A percentile compares a stretch with the other conserved stretches of the same genome.
phyloP scores from a whole-genome alignment of 2,888 invertebrate genomes.

The Caenorhabditis wallacei region DNA sequence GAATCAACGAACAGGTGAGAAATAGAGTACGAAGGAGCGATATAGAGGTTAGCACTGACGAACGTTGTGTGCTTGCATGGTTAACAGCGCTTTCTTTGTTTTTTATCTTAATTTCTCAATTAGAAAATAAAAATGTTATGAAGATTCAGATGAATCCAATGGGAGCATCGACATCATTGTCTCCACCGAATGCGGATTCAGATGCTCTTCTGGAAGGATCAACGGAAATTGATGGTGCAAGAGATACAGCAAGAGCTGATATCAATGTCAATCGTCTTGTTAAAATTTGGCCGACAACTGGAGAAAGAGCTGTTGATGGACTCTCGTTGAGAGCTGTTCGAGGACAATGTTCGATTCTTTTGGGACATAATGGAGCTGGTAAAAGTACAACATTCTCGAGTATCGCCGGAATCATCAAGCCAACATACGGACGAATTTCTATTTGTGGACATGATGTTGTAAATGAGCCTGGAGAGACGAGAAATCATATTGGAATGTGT shows the following conservation, averaged over 20 bases:
- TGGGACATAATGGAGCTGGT: conserved; percentile 83
- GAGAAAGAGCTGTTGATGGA: conserved; percentile 79
- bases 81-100: conserved; percentile 25
- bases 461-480: conserved; percentile 68
- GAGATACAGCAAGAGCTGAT: conserved; percentile 70
- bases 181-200: conserved; percentile 44
- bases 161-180: conserved; percentile 36
- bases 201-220: conserved; percentile 58
- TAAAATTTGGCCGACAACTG: conserved; percentile 77
- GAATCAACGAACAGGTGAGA: conserved; percentile 64
- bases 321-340: conserved; percentile 76
- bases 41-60: conserved; percentile 49
- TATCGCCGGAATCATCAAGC: conserved; percentile 75
- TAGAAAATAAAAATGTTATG: neutral
- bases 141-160: conserved; percentile 63
- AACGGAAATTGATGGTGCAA: conserved; percentile 73
- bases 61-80: conserved; percentile 42
- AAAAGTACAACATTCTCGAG: conserved; percentile 77
- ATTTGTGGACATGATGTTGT: conserved; percentile 75
- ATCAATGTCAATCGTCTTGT: conserved; percentile 73
- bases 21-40: conserved; percentile 56
- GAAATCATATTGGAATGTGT: conserved; percentile 77
- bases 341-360: conserved; percentile 81
- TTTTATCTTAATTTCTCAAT: neutral
- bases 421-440: conserved; percentile 70